phyloP scores from a whole-genome alignment of 2,797 vertebrate genomes.

The Hemibagrus guttatus region DNA sequence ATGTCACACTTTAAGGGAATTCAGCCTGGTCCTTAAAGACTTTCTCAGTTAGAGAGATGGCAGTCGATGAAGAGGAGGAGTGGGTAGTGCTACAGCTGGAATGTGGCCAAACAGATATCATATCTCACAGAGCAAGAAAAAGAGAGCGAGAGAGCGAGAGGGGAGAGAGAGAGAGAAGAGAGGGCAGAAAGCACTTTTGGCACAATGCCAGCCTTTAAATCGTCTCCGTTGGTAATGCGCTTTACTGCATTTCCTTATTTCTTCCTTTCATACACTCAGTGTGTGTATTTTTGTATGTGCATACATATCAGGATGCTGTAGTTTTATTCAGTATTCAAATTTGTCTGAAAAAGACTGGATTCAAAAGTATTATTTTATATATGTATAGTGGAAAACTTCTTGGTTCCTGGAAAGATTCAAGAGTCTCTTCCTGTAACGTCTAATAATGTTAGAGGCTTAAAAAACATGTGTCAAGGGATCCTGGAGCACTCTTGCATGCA shows the following conservation, averaged over 20 bases:
- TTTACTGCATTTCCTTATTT: constrained; percentile 19
- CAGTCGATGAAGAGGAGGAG: constrained; percentile 3
- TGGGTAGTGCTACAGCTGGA: constrained; percentile 1
- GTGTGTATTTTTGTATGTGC: neutral
- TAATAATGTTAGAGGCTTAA: neutral
- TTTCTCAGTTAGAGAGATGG: neutral
- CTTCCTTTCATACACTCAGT: neutral
- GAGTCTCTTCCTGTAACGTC: neutral
- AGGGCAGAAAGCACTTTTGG: constrained; percentile 24
- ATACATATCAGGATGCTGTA: neutral
- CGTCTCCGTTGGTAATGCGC: neutral
- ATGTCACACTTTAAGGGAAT: constrained; percentile 1
- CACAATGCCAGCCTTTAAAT: constrained; percentile 17
- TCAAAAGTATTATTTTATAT: neutral
- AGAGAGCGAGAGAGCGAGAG: neutral
- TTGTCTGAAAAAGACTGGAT: neutral
- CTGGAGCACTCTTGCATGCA: neutral
- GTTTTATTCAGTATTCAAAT: neutral
- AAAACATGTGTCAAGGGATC: neutral
- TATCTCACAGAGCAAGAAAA: constrained; percentile 1
- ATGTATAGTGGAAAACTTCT: neutral
- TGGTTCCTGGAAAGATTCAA: neutral
- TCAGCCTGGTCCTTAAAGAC: neutral
- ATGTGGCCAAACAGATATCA: constrained; percentile 22
- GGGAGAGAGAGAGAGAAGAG: neutral